Evolutionary conservation across 2,797 vertebrate species (phyloP).

Genomic region (Monodelphis domestica): DNA sequence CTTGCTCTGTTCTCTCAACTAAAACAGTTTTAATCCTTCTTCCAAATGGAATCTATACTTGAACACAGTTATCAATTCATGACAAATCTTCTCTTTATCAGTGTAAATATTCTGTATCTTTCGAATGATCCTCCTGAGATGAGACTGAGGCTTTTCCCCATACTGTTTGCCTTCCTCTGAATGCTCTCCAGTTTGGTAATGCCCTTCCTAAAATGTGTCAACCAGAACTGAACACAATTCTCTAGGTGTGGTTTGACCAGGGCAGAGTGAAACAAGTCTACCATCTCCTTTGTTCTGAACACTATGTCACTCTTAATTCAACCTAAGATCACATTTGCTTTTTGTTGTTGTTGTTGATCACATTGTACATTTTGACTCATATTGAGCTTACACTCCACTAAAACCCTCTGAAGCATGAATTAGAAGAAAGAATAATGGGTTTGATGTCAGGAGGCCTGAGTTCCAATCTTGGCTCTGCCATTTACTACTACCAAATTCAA

Average conservation of each 20-base stretch:
- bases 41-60: not conserved
- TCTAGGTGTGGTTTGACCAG: not conserved
- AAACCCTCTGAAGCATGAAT: not conserved
- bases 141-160: not conserved
- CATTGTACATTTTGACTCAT: not conserved
- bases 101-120: not conserved
- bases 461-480: not conserved
- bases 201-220: not conserved
- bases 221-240: not conserved
- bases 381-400: not conserved
- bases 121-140: not conserved
- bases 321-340: not conserved
- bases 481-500: not conserved
- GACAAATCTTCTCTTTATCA: not conserved
- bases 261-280: not conserved
- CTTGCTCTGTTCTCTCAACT: not conserved
- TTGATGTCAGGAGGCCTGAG: not conserved
- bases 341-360: not conserved
- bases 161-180: not conserved
- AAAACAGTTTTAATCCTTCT: not conserved
- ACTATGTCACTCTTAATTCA: not conserved
- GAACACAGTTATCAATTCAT: not conserved
- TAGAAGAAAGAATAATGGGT: not conserved
- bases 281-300: not conserved
- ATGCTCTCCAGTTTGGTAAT: not conserved